Evolutionary conservation across 2,797 vertebrate genomes (phyloP), one percentile per base, ranked within the genome.

Genomic region (Sebastes ruberrimus): DNA sequence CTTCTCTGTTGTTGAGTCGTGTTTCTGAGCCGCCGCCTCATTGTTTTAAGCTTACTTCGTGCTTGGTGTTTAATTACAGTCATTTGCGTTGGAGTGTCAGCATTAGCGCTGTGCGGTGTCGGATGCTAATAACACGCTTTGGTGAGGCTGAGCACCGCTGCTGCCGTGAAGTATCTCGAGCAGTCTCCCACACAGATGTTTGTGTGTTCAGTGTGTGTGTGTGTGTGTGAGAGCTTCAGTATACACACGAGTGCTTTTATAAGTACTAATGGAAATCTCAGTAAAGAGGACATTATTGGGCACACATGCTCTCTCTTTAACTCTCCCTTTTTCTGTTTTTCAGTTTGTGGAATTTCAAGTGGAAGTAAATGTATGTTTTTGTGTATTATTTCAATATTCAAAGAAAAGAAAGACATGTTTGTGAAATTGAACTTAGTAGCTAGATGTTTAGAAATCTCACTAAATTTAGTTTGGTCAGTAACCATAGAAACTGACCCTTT

Each of bases 51-150:
- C 91, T 90, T 90, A 93, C 91, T 91, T 88, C 81, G 93, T 87
- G 84, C 84, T 87, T 84, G 85, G 77, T 89, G 90, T 86, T 83
- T 95, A 95, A 96, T 96, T 95, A 95, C 93, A 95, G 95, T 96
- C 84, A 96, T 96, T 95, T 95, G 86, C 64, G 72, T 49, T 78
- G 74, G 87, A 87, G 90, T 93, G 92, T 96, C 94, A 92, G 92
- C 84, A 79, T 90, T 81, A 81, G 83, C 72, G 70, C 84, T 85
- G 80, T 33, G 74, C 72, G 4, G 88, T 87, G 93, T 95, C 87
- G 85, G 92, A 49, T 87, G 89, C 89, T 96, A 96, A 96, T 96
- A 95, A 93, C 92, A 94, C 63, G 91, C 92, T 95, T 94, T 94
- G 89, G 74, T 88, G 83, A 88, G 83, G 88, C 89, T 79, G 86